These are phyloP conservation scores for Channa striata DNA, from an alignment of 2,797 vertebrate species.

Conservation along the genomic window DNA sequence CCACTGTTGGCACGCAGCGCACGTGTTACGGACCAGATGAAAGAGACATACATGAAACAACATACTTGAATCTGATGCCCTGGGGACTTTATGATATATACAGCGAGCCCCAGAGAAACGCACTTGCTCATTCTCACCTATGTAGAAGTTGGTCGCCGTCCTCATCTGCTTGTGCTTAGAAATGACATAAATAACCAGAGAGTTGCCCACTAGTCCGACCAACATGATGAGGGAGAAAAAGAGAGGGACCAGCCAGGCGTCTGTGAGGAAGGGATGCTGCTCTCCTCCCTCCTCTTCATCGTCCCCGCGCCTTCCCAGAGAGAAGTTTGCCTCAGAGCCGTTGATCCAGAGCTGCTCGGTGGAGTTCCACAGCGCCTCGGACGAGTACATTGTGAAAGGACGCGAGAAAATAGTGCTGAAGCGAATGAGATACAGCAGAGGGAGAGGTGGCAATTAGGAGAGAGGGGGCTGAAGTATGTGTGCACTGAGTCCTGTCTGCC, in stretches of 20 bases:
- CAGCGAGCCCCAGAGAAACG: no score
- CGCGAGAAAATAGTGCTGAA: not conserved
- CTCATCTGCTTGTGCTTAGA: constrained; percentile 90
- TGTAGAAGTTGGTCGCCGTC: constrained; percentile 92
- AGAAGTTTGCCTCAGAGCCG: constrained; percentile 74
- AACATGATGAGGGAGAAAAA: constrained; percentile 91
- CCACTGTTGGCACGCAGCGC: no score
- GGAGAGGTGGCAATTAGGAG: constrained; percentile 15
- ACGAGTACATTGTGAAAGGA: constrained; percentile 61
- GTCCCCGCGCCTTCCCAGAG: constrained; percentile 50
- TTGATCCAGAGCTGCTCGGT: constrained; percentile 73
- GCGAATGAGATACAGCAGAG: not conserved
- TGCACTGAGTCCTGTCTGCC: constrained; percentile 7
- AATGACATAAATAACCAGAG: constrained; percentile 89
- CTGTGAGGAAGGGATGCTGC: constrained; percentile 87
- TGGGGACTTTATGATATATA: no score
- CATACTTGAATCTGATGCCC: not conserved
- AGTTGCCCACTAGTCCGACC: constrained; percentile 89
- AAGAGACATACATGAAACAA: not conserved
- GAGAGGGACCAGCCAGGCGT: constrained; percentile 90
- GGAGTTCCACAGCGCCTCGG: constrained; percentile 77
- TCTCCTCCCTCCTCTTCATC: constrained; percentile 51
- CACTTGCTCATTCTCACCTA: constrained; percentile 85
- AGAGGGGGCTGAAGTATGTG: constrained; percentile 2
- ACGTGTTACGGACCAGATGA: no score